A percentile compares a stretch with the other conserved stretches of the same genome.
Evolutionary conservation across 2,113 vertebrate species (phyloP).

Genomic region (Pachycephala philippinensis): DNA sequence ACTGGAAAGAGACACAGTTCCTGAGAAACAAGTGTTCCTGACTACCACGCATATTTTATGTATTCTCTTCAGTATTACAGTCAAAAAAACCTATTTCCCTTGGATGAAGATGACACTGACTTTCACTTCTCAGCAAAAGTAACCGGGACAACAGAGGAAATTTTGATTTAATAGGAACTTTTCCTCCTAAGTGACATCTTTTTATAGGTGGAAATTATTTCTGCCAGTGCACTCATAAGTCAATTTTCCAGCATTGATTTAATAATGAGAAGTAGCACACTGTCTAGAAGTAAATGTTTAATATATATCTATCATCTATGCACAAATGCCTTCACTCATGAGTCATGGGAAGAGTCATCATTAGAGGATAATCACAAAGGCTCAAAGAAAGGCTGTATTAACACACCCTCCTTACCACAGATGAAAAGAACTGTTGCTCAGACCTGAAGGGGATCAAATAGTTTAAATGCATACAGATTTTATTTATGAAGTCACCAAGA

Average conservation of each 20-base stretch:
- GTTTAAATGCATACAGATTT: not conserved
- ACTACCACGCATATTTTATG: not conserved
- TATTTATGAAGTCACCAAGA: not conserved
- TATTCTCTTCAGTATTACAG: not conserved
- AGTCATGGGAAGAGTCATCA: not conserved
- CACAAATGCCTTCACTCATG: slow-evolving; percentile 4
- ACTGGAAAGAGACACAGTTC: not conserved
- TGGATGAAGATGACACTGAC: not conserved
- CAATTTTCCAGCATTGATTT: slow-evolving; percentile 4
- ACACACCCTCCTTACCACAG: not conserved
- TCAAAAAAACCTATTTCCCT: not conserved
- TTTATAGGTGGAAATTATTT: slow-evolving; percentile 53
- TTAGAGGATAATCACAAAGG: not conserved
- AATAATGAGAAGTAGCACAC: slow-evolving; percentile 36
- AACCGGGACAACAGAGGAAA: not conserved
- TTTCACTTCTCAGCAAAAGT: slow-evolving; percentile 6
- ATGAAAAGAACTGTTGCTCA: not conserved
- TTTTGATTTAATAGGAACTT: slow-evolving; percentile 43
- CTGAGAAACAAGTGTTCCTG: not conserved
- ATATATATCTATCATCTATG: not conserved
- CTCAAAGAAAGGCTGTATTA: not conserved
- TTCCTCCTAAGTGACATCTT: slow-evolving; percentile 28
- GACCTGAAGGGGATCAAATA: not conserved
- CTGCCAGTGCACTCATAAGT: slow-evolving; percentile 1
- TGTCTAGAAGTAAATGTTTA: slow-evolving; percentile 47